Evolutionary conservation across 2,113 vertebrate species (phyloP), one percentile per base, ranked within the genome.

Genomic region (Anhinga anhinga): DNA sequence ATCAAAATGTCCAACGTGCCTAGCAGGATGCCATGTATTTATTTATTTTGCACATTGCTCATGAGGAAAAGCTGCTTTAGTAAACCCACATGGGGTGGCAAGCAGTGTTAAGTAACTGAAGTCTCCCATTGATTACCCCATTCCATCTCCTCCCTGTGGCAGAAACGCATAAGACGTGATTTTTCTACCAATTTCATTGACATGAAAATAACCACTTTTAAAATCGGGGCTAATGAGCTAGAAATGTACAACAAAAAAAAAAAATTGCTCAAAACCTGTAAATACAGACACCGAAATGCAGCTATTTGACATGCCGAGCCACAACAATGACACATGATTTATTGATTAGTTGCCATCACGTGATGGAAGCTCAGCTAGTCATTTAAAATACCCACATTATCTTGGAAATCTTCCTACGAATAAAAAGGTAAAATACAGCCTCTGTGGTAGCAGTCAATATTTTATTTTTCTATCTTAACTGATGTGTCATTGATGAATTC

Each of bases 341-440:
- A 98, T 97, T 97, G 96, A 97, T 98, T 95, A 95, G 95, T 92
- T 95, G 95, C 80, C 90, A 91, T 93, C 49, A 91, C 58, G 83
- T 81, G 81, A 92, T 40, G 69, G 94, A 95, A 95, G 88, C 85
- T 91, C 67, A n/a, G 74, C 73, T 63, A 93, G 61, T 86, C 73
- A 86, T 95, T 97, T 90, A 76, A 81, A 96, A 94, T 83, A 90
- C 73, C 52, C 53, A n/a, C 59, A 88, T 92, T 90, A 96, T 93
- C 77, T 90, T 74, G 91, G 95, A 97, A 95, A 88, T 82, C 63
- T 93, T 96, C 82, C 95, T 95, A 38, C 5, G 4, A 94, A 94
- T 78, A 90, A 78, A 96, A 96, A 89, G 70, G 59, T 78, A 84
- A 96, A 95, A 91, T 77, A 72, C 23, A 93, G 29, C 36, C 49